Base-by-base conservation (phyloP, 2,888 invertebrate genomes). In the Cosmia trapezina region DNA sequence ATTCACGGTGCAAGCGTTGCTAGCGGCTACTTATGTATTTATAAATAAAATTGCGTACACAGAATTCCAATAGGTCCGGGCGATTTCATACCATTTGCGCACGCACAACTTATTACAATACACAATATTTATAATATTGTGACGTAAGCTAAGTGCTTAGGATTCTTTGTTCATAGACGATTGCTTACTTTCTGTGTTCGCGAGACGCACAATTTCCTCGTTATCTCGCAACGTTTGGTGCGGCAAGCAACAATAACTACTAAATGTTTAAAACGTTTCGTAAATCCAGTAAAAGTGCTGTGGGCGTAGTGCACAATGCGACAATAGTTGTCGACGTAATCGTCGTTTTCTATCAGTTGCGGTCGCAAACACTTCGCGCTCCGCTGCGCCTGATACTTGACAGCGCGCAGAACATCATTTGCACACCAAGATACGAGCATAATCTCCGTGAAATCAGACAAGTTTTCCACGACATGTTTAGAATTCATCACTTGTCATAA, bases 291-390 rank as follows among this genome's bases (percentile, higher is more conserved):
- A 95, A 96, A 94, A 95, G 95, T 94, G 89, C 88, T 89, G 92
- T 93, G 90, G 94, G 94, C 91, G 94, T 92, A 89, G 90, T 84
- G 89, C 86, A 94, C 93, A 94, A 94, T 93, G 93, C 91, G 94
- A 95, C 95, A 95, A 94, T 94, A 92, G 89, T 88, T 90, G 86
- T 84, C 93, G 83, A 93, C 94, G 95, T 94, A 95, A 95, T 95
- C 94, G 90, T 85, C 88, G 94, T 94, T 96, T 96, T 95, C 95
- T 95, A 96, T 95, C 94, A 91, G 94, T 92, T 94, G 94, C 94
- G 95, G 95, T 94, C 91, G 92, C 94, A 88, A 93, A 92, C 92
- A 93, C 91, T 94, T 93, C 91, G 89, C 95, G 95, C 93, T 93
- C 87, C 89, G 94, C 89, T 95, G 94, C 90, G 80, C 87, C 73